These are phyloP conservation scores for Sparus aurata DNA, from an alignment of 2,797 vertebrate genomes.

Conservation along the genomic window DNA sequence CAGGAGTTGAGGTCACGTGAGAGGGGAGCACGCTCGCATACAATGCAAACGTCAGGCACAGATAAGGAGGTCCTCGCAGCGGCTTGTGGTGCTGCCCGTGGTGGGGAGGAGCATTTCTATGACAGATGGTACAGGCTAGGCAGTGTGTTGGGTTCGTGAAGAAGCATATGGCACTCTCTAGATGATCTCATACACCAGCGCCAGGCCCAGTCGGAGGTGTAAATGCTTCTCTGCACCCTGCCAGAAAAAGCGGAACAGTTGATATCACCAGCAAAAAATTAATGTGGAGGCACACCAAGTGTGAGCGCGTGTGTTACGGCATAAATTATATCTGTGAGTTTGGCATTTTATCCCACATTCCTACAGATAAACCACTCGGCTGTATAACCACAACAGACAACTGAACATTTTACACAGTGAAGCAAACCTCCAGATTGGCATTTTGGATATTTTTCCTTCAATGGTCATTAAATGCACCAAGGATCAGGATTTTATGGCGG, in stretches of 20 bases:
- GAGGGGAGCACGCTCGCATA: neutral
- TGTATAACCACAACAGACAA: slow-evolving; percentile 7
- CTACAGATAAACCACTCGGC: neutral
- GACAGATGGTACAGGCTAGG: slow-evolving; percentile 78
- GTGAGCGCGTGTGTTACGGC: slow-evolving; percentile 10
- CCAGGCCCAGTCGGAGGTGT: slow-evolving; percentile 66
- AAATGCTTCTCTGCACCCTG: slow-evolving; percentile 61
- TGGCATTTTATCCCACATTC: slow-evolving; percentile 6
- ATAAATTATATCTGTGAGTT: slow-evolving; percentile 2
- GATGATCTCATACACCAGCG: slow-evolving; percentile 68
- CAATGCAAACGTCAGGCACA: slow-evolving; percentile 52
- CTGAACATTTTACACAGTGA: neutral
- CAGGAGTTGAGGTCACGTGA: neutral
- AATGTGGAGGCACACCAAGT: slow-evolving; percentile 4
- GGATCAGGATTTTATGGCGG: neutral
- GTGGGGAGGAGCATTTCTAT: slow-evolving; percentile 37
- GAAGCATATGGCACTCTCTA: slow-evolving; percentile 79
- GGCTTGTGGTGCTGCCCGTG: slow-evolving; percentile 40
- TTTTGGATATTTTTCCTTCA: neutral
- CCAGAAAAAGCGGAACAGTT: slow-evolving; percentile 46
- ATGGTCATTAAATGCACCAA: neutral
- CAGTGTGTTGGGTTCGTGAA: slow-evolving; percentile 64
- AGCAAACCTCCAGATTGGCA: neutral
- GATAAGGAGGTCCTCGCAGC: slow-evolving; percentile 40
- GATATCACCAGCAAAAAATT: slow-evolving; percentile 34